Base-by-base conservation (phyloP, 2,797 vertebrate genomes). In the Bradypus variegatus region DNA sequence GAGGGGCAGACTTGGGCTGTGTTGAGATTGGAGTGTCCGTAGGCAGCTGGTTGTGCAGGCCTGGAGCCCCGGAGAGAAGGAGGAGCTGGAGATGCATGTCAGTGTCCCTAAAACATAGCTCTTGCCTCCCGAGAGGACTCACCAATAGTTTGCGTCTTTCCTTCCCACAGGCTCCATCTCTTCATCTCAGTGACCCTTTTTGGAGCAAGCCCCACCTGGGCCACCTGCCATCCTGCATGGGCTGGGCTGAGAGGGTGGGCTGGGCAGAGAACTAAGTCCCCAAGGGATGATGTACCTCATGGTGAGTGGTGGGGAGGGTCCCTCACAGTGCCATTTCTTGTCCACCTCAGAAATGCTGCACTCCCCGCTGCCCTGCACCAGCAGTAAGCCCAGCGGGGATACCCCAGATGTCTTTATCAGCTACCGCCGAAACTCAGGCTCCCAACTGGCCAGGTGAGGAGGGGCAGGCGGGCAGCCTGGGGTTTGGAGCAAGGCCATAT, bases 321-420 rank as follows among this genome's bases (percentile, higher is more conserved):
- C 3, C 75, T 89, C 89, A 83, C 94, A 9, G 38, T 2, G 0
- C 55, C 48, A 2, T 29, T 41, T 81, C 55, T 25, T 5, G 83
- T 78, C 41, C 0, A 84, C 85, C 23, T 70, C 89, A 98, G 98
- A 98, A 93, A 97, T 90, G 94, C 98, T 98, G 7, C 97, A 97
- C 81, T 98, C 98, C 0, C 95, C 97, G 0, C 96, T 98, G 83
- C 97, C 98, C 58, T 97, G 97, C 95, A 97, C 97, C 48, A 96
- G 72, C 1, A 91, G 95, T 84, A 99, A 98, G 67, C 97, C 98
- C 2, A 93, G 97, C 0, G 97, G 98, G 0, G 90, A 98, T 0
- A 98, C 98, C 2, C 99, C 99, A 0, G 99, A 99, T 0, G 99
- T 99, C 7, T 99, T 99, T 95, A 99, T 99, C 97, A 99, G 99